Percentiles rank a stretch among this genome's conserved stretches.
Evolutionary conservation across 2,888 invertebrate species (phyloP).

Genomic region (Campopleginae sp.): DNA sequence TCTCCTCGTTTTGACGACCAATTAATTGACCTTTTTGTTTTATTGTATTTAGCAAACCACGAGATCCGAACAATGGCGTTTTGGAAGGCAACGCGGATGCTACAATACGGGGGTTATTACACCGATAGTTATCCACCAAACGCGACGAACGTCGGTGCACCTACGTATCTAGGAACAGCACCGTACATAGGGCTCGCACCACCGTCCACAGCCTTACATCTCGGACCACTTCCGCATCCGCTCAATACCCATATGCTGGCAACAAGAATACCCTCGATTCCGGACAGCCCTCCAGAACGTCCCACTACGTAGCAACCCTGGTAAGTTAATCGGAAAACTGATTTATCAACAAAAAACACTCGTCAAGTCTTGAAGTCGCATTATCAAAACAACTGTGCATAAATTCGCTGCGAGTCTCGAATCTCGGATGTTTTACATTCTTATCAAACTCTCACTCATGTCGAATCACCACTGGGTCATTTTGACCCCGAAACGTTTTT

Average conservation of each 20-base stretch:
- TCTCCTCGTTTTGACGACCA: not conserved
- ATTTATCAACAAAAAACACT: not conserved
- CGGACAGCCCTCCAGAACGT: constrained; percentile 75
- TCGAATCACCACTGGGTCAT: not conserved
- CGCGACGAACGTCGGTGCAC: constrained; percentile 70
- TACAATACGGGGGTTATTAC: constrained; percentile 66
- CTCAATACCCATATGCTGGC: constrained; percentile 70
- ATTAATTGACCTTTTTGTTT: not conserved
- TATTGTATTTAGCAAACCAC: constrained; percentile 69
- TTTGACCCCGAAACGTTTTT: no score
- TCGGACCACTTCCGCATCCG: constrained; percentile 70
- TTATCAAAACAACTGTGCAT: no score
- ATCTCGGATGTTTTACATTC: not conserved
- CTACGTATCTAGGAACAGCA: constrained; percentile 77
- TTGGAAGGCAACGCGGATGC: constrained; percentile 72
- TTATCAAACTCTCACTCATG: no score
- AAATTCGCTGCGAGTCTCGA: not conserved
- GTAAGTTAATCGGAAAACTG: constrained; percentile 71
- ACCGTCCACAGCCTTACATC: constrained; percentile 68
- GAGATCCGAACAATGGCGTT: constrained; percentile 75
- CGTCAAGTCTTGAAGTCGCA: no score
- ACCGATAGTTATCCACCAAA: constrained; percentile 62
- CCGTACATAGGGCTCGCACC: constrained; percentile 75
- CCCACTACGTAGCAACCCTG: constrained; percentile 76
- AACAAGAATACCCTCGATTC: constrained; percentile 71